Percentiles rank a stretch among this genome's conserved stretches.
Evolutionary conservation across 53 echinoderm and acorn worm species (phyloP).

Genomic region (Holothuria leucospilota): DNA sequence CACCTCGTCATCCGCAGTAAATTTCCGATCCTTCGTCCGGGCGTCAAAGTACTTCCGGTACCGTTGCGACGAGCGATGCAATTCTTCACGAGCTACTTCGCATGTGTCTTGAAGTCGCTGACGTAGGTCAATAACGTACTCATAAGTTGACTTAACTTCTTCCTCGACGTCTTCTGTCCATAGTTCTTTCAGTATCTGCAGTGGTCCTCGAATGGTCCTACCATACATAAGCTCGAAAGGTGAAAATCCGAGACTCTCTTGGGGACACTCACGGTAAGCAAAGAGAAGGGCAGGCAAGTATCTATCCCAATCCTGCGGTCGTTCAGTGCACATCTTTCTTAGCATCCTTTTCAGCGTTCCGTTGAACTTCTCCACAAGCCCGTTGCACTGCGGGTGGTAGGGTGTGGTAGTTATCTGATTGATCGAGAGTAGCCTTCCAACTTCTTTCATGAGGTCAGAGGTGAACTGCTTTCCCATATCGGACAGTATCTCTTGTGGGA

Average conservation of each 20-base stretch:
- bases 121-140: neutral
- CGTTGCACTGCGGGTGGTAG: no score
- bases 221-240: no score
- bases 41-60: no score
- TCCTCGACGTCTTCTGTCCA: conserved; percentile 3
- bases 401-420: neutral
- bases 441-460: neutral
- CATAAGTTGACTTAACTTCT: neutral
- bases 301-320: no score
- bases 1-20: no score
- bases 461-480: conserved; percentile 13
- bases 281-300: no score
- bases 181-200: neutral
- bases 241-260: no score
- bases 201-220: neutral
- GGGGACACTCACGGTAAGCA: neutral
- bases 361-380: no score
- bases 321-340: neutral
- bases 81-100: neutral
- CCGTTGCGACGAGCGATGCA: no score
- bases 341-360: neutral
- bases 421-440: neutral
- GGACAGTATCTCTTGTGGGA: neutral
- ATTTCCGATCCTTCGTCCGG: no score
- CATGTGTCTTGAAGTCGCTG: neutral